A percentile compares a stretch with the other conserved stretches of the same genome.
Evolutionary conservation across 1,140 invertebrate genomes (phyloP).

Genomic region (Diuraphis noxia): DNA sequence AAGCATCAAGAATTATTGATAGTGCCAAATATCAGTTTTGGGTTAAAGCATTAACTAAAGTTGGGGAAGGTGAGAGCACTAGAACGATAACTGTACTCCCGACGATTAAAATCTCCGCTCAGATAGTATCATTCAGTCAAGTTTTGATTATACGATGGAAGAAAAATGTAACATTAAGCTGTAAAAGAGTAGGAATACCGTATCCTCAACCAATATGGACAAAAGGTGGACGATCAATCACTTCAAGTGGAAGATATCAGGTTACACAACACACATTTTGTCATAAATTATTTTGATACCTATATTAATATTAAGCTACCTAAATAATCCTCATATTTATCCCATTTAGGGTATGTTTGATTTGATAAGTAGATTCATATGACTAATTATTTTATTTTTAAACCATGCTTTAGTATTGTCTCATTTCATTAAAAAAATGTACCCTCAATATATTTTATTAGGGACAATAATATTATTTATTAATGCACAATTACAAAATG

Average conservation of each 20-base stretch:
- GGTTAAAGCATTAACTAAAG: slow-evolving; percentile 77
- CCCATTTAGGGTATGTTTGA: slow-evolving; percentile 16
- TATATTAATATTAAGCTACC: neutral
- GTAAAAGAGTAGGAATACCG: slow-evolving; percentile 79
- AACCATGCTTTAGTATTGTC: neutral
- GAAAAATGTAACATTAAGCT: slow-evolving; percentile 76
- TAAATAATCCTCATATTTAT: slow-evolving; percentile 32
- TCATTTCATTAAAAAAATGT: neutral
- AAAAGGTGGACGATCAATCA: slow-evolving; percentile 56
- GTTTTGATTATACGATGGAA: slow-evolving; percentile 81
- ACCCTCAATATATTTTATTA: neutral
- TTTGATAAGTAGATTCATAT: neutral
- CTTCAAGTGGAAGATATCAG: slow-evolving; percentile 57
- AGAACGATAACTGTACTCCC: slow-evolving; percentile 75
- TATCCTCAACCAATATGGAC: slow-evolving; percentile 58
- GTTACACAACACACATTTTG: slow-evolving; percentile 35
- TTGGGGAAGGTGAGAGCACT: slow-evolving; percentile 80
- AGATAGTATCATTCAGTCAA: slow-evolving; percentile 80
- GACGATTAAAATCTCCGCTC: slow-evolving; percentile 77
- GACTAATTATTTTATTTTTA: neutral
- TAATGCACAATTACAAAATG: neutral
- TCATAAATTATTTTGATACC: neutral
- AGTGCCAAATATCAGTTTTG: slow-evolving; percentile 77
- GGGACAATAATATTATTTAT: neutral
- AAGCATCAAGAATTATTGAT: slow-evolving; percentile 74